A percentile compares a stretch with the other conserved stretches of the same genome.
phyloP scores from a whole-genome alignment of 2,888 invertebrate species.

The Digitonthophagus gazella region DNA sequence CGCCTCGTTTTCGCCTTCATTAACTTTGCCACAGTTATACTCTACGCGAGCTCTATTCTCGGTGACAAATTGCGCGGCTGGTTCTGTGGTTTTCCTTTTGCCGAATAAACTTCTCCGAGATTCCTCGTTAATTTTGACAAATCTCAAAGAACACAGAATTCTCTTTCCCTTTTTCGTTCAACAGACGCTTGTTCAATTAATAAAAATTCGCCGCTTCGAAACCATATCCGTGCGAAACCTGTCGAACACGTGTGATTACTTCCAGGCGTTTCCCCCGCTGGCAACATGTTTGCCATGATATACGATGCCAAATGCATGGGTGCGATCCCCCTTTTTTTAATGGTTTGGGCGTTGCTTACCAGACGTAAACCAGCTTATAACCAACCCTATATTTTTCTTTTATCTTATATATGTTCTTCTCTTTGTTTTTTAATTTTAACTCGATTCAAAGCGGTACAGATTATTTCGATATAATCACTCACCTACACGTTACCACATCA shows the following conservation, averaged over 20 bases:
- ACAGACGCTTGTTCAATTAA: no score
- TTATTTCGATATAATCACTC: background rate
- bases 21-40: background rate
- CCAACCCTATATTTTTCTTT: background rate
- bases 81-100: background rate
- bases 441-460: background rate
- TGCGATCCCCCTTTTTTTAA: background rate
- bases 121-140: background rate
- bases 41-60: background rate
- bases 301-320: background rate
- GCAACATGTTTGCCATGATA: background rate
- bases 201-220: no score
- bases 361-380: background rate
- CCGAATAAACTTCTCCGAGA: background rate
- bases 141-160: no score
- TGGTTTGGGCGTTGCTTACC: background rate
- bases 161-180: no score
- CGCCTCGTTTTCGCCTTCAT: background rate
- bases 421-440: background rate
- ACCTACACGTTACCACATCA: background rate
- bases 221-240: background rate
- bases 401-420: background rate
- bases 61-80: background rate
- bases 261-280: background rate
- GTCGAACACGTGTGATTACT: background rate